Evolutionary conservation across 2,113 vertebrate genomes (phyloP), one percentile per base, ranked within the genome.

Genomic region (Larimichthys crocea): DNA sequence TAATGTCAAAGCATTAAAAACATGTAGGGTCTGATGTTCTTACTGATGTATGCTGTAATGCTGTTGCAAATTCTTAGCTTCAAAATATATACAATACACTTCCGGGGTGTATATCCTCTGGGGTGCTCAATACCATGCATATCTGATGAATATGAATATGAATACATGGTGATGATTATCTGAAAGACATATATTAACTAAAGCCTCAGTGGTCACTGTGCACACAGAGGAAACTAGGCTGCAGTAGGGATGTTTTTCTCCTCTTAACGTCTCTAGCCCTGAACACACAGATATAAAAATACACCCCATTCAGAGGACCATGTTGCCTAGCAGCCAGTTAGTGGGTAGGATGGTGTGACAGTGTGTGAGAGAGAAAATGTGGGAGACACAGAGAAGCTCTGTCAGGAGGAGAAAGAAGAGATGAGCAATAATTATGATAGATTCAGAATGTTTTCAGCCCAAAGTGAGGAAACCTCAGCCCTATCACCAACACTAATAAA

Each of bases 251-350:
- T 85, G 85, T 83, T 88, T 86, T 84, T 78, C 83, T 89, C 63
- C 67, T 87, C 75, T 77, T 57, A 76, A 85, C 2, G 57, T 83
- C 80, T 90, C 66, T 59, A 82, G 84, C 78, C 72, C 78, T 84
- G 63, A 89, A 83, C 86, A 81, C 88, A 80, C 78, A 55, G 86
- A 88, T 91, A 89, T 85, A 93, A 91, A 94, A 92, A 94, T 92
- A 91, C 80, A 92, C 74, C 57, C 81, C 85, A 91, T 92, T 94
- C 90, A 92, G 89, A 86, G 79, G 53, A 61, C 83, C 78, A 89
- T 69, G 93, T 94, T 94, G 93, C 93, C 93, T 93, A 93, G 93
- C 93, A 94, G 92, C 92, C 91, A 87, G 86, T 83, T 86, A 85
- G 87, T 88, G 88, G 89, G 91, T 90, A 90, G 88, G 87, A 91